Base-by-base conservation (phyloP, 2,797 vertebrate genomes). In the Hydrophis major region DNA sequence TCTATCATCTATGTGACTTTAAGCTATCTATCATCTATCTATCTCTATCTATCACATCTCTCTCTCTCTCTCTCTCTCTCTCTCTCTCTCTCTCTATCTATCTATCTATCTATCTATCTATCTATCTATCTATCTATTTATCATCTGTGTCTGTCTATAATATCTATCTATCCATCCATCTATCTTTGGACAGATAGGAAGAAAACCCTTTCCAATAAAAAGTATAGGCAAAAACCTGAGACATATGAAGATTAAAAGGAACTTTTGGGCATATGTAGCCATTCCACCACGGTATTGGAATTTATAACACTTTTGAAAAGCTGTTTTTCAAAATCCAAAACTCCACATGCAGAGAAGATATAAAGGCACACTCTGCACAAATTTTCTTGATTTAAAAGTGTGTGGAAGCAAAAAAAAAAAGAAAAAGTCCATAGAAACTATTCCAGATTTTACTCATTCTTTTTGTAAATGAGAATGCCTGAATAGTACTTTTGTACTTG, bases 381-480 rank as follows among this genome's bases (percentile, higher is more conserved):
- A 28, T 59, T 28, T 86, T 25, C 20, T 27, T 37, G 89, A 55
- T 32, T 25, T 22, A 18, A 74, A 18, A 27, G 27, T 22, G 10
- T 55, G 27, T 18, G 20, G 7, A 74, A 87, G 74, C 74, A 60
- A 63, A 74, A 2, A 1, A 47, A 5, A 27, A 42, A 47, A 27
- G 20, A 47, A 47, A n/a, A 22, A 55, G 13, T 13, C 18, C 22
- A 78, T n/a, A 28, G 61, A 92, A 60, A 18, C 6, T 69, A 69
- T 20, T 50, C 22, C 14, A 55, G 53, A 1, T 60, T 92, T 78
- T 50, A 47, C 8, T 42, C 20, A 57, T 27, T 56, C 5, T 42
- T 95, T 90, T 96, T 94, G 95, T 92, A 96, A 96, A 95, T 0
- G 5, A 93, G 66, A 96, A 91, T 94, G 95, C 66, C 93, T 78